Evolutionary conservation across 2,888 invertebrate species (phyloP).

Genomic region (Taphrorychus bicolor): DNA sequence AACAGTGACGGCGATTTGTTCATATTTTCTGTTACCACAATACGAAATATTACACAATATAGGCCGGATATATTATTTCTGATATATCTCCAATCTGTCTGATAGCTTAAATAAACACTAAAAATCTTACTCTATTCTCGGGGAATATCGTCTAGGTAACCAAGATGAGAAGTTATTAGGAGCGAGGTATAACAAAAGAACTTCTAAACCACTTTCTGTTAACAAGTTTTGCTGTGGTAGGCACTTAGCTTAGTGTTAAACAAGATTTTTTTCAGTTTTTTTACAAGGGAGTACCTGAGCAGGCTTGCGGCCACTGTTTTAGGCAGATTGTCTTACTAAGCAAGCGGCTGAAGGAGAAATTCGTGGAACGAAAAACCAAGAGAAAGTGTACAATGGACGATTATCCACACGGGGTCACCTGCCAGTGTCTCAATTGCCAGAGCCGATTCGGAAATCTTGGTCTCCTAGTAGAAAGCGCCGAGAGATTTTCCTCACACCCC

Average conservation of each 20-base stretch:
- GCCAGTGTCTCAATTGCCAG: background rate
- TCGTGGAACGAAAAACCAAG: background rate
- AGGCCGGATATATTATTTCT: too few relatives aligned
- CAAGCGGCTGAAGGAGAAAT: background rate
- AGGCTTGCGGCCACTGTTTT: constrained; percentile 3
- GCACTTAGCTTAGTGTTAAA: too few relatives aligned
- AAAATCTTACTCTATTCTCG: too few relatives aligned
- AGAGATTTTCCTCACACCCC: background rate
- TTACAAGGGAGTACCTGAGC: background rate
- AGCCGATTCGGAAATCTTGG: background rate
- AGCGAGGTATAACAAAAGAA: background rate
- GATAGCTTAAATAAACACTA: too few relatives aligned
- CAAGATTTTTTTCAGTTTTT: background rate
- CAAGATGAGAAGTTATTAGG: too few relatives aligned
- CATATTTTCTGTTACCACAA: too few relatives aligned
- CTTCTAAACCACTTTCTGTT: background rate
- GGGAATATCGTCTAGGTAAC: too few relatives aligned
- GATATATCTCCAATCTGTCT: too few relatives aligned
- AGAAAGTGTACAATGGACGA: background rate
- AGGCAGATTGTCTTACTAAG: background rate
- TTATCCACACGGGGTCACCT: background rate
- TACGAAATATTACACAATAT: too few relatives aligned
- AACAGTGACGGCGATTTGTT: too few relatives aligned
- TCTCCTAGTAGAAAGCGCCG: background rate
- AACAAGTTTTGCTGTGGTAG: too few relatives aligned